Percentiles rank a stretch among this genome's conserved stretches.
Evolutionary conservation across 2,113 vertebrate genomes (phyloP).

Genomic region (Microtus ochrogaster): DNA sequence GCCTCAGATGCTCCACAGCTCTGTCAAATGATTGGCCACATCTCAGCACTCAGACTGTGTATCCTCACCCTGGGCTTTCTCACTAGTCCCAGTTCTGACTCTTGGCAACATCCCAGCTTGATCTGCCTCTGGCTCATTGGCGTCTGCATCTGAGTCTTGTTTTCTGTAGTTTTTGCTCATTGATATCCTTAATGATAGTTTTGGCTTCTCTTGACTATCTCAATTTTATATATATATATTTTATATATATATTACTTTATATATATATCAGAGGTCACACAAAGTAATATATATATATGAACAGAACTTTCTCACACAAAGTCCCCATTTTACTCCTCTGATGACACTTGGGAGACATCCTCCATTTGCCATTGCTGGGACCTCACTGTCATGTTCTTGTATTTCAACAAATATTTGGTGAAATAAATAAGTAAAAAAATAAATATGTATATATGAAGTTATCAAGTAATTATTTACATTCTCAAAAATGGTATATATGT

Average conservation of each 20-base stretch:
- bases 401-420: background rate
- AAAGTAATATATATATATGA: no score
- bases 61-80: background rate
- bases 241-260: no score
- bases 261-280: no score
- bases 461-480: slow-evolving; percentile 8
- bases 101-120: background rate
- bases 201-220: slow-evolving; percentile 37
- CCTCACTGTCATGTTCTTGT: background rate
- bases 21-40: slow-evolving; percentile 3
- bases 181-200: slow-evolving; percentile 58
- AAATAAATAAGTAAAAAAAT: background rate
- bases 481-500: background rate
- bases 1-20: background rate
- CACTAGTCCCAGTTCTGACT: background rate
- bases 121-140: slow-evolving; percentile 50
- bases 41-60: background rate
- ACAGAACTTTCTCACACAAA: background rate
- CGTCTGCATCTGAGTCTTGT: background rate
- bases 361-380: background rate
- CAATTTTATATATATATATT: no score
- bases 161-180: slow-evolving; percentile 56
- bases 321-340: background rate
- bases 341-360: background rate
- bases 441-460: background rate